These are phyloP conservation scores for Rotaria socialis DNA, from an alignment of 2,888 invertebrate species.

Conservation along the genomic window DNA sequence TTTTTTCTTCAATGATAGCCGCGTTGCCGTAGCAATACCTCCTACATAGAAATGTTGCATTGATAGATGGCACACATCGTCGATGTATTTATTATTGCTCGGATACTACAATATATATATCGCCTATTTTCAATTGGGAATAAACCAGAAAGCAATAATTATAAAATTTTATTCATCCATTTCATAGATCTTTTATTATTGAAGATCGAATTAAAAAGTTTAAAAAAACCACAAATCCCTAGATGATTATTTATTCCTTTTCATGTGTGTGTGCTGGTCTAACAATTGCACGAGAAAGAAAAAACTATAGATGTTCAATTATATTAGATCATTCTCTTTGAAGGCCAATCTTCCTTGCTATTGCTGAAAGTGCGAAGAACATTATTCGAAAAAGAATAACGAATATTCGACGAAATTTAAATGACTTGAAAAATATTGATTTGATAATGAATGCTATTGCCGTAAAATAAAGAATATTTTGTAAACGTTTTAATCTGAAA, in stretches of 20 bases:
- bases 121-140: too few species aligned
- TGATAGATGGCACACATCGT: background rate
- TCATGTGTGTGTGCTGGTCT: too few species aligned
- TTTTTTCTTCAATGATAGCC: background rate
- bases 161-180: too few species aligned
- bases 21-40: background rate
- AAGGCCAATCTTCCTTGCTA: background rate
- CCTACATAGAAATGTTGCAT: background rate
- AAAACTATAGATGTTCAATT: background rate
- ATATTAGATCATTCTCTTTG: background rate
- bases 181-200: too few species aligned
- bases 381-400: conserved; percentile 40
- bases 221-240: too few species aligned
- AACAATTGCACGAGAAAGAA: background rate
- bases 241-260: too few species aligned
- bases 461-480: conserved; percentile 39
- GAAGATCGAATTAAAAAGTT: too few species aligned
- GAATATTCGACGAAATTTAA: conserved; percentile 31
- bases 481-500: conserved; percentile 40
- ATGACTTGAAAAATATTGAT: conserved; percentile 39
- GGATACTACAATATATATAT: too few species aligned
- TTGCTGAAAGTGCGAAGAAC: background rate
- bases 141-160: too few species aligned
- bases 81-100: background rate
- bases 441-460: conserved; percentile 37